Evolutionary conservation across 2,888 invertebrate species (phyloP).

Genomic region (Fragum sueziense): DNA sequence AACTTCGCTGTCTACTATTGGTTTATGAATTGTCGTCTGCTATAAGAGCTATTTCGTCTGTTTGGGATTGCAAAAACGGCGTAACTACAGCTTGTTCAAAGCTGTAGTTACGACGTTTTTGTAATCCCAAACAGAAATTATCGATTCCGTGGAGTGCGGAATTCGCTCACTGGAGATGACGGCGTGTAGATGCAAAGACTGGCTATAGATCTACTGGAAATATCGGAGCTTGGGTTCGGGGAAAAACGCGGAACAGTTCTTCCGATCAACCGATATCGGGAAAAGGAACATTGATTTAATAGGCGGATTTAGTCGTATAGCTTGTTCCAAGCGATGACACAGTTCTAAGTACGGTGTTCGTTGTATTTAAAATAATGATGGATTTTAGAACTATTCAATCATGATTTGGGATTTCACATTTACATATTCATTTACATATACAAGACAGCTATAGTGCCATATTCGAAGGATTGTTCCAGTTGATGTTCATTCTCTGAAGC

Average conservation of each 20-base stretch:
- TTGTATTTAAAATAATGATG: slow-evolving; percentile 8
- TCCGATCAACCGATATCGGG: slow-evolving; percentile 40
- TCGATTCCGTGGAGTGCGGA: slow-evolving; percentile 38
- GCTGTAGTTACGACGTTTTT: too few species aligned
- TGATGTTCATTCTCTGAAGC: background rate
- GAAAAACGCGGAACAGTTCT: slow-evolving; percentile 29
- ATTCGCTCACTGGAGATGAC: slow-evolving; percentile 41
- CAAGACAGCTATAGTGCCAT: background rate
- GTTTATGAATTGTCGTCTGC: slow-evolving; percentile 46
- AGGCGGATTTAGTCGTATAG: slow-evolving; percentile 44
- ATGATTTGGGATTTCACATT: slow-evolving; percentile 1
- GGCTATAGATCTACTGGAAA: slow-evolving; percentile 25
- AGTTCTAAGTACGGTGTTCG: background rate
- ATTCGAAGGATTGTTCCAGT: background rate
- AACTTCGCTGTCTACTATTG: slow-evolving; percentile 23
- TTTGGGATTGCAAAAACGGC: too few species aligned
- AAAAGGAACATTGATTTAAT: slow-evolving; percentile 56
- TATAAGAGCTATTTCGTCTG: slow-evolving; percentile 40
- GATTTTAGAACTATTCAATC: background rate
- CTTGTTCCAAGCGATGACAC: slow-evolving; percentile 22
- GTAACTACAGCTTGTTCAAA: too few species aligned
- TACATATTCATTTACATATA: too few species aligned
- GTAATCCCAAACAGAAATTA: too few species aligned
- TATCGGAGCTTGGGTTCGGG: background rate
- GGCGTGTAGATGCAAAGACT: slow-evolving; percentile 25